phyloP scores from a whole-genome alignment of 2,797 vertebrate genomes.

The Schizopygopsis malacanthus region DNA sequence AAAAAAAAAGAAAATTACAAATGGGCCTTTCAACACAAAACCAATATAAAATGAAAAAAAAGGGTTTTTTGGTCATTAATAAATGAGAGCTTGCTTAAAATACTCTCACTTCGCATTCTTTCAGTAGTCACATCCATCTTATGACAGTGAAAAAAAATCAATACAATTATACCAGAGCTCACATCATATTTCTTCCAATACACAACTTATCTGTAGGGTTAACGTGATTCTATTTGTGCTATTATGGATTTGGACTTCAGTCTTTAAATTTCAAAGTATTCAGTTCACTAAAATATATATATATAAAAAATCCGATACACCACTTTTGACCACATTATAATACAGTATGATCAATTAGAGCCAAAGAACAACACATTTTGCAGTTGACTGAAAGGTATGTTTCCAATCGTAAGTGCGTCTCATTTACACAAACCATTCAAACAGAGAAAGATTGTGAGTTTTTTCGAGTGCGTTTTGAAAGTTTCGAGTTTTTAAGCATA shows the following conservation, averaged over 20 bases:
- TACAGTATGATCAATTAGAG: not conserved
- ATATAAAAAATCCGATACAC: not conserved
- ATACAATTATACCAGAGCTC: not conserved
- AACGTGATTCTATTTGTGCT: not conserved
- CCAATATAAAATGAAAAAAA: not conserved
- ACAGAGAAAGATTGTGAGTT: not conserved
- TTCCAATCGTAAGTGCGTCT: not conserved
- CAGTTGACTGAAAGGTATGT: not conserved
- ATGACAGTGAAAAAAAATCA: not conserved
- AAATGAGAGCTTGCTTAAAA: constrained; percentile 20
- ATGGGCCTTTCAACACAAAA: not conserved
- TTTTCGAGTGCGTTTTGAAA: constrained; percentile 63
- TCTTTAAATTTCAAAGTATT: too few relatives aligned
- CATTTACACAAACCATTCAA: constrained; percentile 1
- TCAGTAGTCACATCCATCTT: not conserved
- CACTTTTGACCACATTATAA: not conserved
- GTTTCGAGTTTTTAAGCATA: constrained; percentile 68
- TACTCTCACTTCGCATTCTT: not conserved
- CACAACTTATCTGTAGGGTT: not conserved
- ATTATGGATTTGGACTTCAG: not conserved
- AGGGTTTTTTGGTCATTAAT: constrained; percentile 22
- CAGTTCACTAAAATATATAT: too few relatives aligned
- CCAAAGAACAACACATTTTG: not conserved
- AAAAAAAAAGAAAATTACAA: not conserved
- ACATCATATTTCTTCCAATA: not conserved